Evolutionary conservation across 92 coral and sea anemone species (phyloP).

Genomic region (Paramuricea clavata): DNA sequence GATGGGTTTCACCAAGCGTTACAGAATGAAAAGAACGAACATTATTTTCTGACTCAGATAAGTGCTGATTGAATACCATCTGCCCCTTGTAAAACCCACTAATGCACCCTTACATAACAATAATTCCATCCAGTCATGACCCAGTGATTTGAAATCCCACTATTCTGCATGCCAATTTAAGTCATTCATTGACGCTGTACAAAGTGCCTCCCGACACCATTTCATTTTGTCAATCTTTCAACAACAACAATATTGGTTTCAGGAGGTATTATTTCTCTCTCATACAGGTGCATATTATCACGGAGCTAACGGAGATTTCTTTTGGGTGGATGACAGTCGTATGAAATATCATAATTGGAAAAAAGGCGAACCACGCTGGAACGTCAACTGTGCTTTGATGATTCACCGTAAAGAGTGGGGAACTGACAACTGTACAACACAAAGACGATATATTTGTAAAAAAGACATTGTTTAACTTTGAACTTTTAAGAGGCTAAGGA

Average conservation of each 20-base stretch:
- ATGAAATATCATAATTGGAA: slow-evolving; percentile 78
- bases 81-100: no score
- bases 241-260: no score
- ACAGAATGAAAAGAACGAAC: no score
- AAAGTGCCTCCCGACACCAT: no score
- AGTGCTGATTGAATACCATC: no score
- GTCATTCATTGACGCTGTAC: no score
- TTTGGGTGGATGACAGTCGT: slow-evolving; percentile 79
- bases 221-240: no score
- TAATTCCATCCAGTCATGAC: no score
- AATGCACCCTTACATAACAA: no score
- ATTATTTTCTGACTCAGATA: neutral
- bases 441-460: slow-evolving; percentile 83
- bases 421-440: slow-evolving; percentile 77
- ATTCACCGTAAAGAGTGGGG: slow-evolving; percentile 81
- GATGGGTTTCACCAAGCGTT: neutral
- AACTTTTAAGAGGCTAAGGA: no score
- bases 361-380: slow-evolving; percentile 87
- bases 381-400: slow-evolving; percentile 81
- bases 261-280: neutral
- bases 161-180: no score
- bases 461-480: slow-evolving; percentile 51
- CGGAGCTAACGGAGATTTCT: slow-evolving; percentile 73
- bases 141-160: no score
- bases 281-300: slow-evolving; percentile 81